Conservation (phyloP, 1,140 invertebrate genomes). For the Olivierus martensii region DNA sequence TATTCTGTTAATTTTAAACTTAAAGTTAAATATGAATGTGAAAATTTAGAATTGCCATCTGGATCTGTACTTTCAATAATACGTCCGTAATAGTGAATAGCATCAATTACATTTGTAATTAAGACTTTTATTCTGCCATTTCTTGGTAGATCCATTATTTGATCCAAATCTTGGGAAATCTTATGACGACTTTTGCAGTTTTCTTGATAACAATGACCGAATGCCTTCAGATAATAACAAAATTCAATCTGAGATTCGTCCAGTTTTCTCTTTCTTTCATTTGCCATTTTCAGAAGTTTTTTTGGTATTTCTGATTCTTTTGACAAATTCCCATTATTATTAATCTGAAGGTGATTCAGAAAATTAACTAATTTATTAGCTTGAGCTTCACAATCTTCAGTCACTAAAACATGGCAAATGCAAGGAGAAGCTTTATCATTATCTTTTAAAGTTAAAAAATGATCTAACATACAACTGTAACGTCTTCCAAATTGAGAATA, state of each 20-base stretch:
- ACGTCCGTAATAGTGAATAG: slow-evolving; percentile 4
- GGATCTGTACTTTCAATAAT: background rate
- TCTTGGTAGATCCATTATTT: background rate
- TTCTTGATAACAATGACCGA: background rate
- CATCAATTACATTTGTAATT: slow-evolving; percentile 10
- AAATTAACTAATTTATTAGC: background rate
- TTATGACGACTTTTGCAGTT: slow-evolving; percentile 2
- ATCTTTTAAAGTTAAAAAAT: slow-evolving; percentile 1
- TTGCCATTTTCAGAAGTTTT: slow-evolving; percentile 1
- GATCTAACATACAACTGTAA: slow-evolving; percentile 5
- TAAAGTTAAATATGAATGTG: background rate
- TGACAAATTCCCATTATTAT: no score
- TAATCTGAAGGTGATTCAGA: background rate
- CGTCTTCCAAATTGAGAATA: slow-evolving; percentile 11
- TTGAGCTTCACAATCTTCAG: background rate
- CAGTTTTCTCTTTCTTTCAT: background rate
- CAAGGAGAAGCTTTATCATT: background rate
- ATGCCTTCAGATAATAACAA: slow-evolving; percentile 6
- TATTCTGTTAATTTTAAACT: background rate
- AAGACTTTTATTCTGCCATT: slow-evolving; percentile 4
- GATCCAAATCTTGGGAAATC: background rate
- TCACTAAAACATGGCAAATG: slow-evolving; percentile 4
- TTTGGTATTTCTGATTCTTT: background rate
- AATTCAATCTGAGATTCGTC: background rate
- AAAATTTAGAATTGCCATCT: background rate